phyloP scores from a whole-genome alignment of 2,113 vertebrate species.

The Zapus hudsonius region DNA sequence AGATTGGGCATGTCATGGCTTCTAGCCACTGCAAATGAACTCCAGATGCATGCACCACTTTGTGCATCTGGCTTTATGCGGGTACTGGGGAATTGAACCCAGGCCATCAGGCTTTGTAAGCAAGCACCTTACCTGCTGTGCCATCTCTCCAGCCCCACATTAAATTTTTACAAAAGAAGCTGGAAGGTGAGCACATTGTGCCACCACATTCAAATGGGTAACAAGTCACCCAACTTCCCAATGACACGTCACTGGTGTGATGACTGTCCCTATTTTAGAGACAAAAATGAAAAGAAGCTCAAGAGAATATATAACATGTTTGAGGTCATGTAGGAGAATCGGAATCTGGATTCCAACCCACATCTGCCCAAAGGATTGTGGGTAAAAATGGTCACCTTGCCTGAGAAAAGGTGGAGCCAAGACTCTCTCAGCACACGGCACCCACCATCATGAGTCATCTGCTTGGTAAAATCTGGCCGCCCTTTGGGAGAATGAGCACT shows the following conservation, averaged over 20 bases:
- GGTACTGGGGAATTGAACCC: no score
- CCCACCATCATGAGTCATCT: no score
- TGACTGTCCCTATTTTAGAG: background rate
- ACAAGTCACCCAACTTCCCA: background rate
- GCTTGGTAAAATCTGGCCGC: no score
- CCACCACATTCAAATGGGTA: no score
- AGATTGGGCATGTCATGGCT: no score
- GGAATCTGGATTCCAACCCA: background rate
- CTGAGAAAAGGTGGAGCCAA: background rate
- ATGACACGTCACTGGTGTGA: accelerated
- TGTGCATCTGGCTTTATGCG: no score
- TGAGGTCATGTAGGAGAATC: background rate
- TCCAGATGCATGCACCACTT: no score
- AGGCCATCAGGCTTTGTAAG: no score
- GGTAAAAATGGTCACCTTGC: background rate
- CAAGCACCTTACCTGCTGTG: no score
- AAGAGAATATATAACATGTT: background rate
- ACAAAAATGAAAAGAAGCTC: background rate
- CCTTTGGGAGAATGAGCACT: background rate
- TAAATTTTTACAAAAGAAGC: background rate
- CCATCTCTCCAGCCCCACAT: no score
- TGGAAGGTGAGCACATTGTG: background rate
- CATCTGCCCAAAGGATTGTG: background rate
- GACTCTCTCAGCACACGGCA: background rate
- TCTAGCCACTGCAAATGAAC: no score